phyloP scores from a whole-genome alignment of 2,888 invertebrate species.

The Hermodice carunculata region DNA sequence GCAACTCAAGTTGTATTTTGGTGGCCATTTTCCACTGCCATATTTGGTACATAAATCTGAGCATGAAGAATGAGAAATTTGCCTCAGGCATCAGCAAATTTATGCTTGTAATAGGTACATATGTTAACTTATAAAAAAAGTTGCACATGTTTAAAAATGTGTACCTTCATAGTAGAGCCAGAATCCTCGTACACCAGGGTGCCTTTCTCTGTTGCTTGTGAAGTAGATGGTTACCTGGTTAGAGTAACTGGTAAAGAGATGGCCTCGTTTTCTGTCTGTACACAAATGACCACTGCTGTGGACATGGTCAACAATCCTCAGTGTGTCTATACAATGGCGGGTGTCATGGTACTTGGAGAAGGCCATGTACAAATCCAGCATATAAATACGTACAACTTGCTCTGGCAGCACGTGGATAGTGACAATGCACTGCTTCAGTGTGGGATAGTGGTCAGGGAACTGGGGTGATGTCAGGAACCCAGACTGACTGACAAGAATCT shows the following conservation, averaged over 20 bases:
- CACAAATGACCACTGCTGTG: conserved; percentile 21
- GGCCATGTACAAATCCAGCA: conserved; percentile 26
- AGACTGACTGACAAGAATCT: neutral
- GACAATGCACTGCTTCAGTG: conserved; percentile 9
- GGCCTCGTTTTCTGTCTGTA: conserved; percentile 20
- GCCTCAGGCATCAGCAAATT: too few species aligned
- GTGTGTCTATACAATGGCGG: conserved; percentile 17
- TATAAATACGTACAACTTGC: neutral
- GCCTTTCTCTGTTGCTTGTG: conserved; percentile 18
- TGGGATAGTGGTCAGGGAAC: conserved; percentile 30
- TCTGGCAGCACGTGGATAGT: conserved; percentile 12
- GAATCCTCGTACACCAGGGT: conserved; percentile 29
- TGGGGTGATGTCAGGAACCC: conserved; percentile 28
- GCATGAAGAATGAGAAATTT: too few species aligned
- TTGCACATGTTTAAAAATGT: too few species aligned
- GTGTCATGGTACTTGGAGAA: conserved; percentile 24
- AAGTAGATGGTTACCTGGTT: conserved; percentile 24
- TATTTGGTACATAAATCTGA: too few species aligned
- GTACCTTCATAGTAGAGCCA: conserved; percentile 38
- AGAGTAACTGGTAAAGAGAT: conserved; percentile 15
- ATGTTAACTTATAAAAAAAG: too few species aligned
- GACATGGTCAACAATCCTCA: conserved; percentile 13
- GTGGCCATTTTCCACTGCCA: too few species aligned
- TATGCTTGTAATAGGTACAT: too few species aligned
- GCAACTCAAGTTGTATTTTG: too few species aligned